These are phyloP conservation scores for Thryonomys swinderianus DNA, from an alignment of 2,113 vertebrate genomes.

Conservation along the genomic window DNA sequence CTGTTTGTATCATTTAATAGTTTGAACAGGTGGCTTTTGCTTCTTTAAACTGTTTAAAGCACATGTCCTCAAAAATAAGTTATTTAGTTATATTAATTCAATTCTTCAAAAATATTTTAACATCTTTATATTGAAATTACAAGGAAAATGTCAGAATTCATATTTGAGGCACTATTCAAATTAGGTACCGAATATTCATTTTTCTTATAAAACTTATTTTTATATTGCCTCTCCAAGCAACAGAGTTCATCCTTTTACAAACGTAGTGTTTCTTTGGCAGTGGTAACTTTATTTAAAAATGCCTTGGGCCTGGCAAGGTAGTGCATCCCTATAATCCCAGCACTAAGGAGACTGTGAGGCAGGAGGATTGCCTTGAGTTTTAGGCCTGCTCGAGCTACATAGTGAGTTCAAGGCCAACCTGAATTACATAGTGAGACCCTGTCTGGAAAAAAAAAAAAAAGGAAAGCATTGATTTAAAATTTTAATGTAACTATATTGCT, in stretches of 20 bases:
- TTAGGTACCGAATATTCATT: slow-evolving; percentile 33
- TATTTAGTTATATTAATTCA: neutral
- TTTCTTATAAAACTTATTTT: slow-evolving; percentile 50
- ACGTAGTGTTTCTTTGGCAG: slow-evolving; percentile 6
- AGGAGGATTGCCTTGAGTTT: too few relatives aligned
- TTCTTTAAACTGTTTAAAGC: neutral
- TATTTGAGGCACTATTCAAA: slow-evolving; percentile 40
- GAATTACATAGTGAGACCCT: too few relatives aligned
- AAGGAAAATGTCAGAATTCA: slow-evolving; percentile 49
- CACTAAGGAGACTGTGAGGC: too few relatives aligned
- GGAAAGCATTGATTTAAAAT: slow-evolving; percentile 10
- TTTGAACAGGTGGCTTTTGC: neutral
- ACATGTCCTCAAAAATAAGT: slow-evolving; percentile 8
- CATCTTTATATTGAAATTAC: slow-evolving; percentile 12
- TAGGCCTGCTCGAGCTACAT: too few relatives aligned
- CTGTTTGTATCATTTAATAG: neutral
- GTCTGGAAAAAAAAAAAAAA: neutral
- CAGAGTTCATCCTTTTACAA: slow-evolving; percentile 40
- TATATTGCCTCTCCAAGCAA: slow-evolving; percentile 3
- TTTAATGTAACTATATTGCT: neutral
- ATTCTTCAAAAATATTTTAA: neutral
- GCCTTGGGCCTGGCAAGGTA: too few relatives aligned
- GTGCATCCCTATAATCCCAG: too few relatives aligned
- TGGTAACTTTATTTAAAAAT: neutral
- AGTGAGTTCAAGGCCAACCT: too few relatives aligned